phyloP scores from a whole-genome alignment of 2,888 invertebrate genomes.

The Pediacus dermestoides region DNA sequence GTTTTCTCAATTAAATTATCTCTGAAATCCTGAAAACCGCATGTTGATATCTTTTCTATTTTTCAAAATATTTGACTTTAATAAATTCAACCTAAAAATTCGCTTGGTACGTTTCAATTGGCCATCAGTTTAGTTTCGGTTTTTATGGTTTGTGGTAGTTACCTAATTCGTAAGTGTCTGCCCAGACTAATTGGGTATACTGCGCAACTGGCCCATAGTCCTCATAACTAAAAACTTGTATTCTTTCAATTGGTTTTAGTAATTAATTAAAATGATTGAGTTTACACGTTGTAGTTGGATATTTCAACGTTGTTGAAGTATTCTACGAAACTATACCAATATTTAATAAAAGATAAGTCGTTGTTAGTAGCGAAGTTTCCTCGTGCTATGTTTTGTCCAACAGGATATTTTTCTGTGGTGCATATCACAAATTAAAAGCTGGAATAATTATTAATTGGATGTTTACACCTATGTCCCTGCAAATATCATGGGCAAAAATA shows the following conservation, averaged over 20 bases:
- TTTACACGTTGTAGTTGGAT: slow-evolving; percentile 30
- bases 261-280: slow-evolving; percentile 9
- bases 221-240: slow-evolving; percentile 18
- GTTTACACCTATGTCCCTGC: slow-evolving; percentile 45
- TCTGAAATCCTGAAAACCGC: too few relatives aligned
- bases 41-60: too few relatives aligned
- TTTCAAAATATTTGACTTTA: too few relatives aligned
- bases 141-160: too few relatives aligned
- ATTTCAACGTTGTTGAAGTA: slow-evolving; percentile 32
- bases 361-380: slow-evolving; percentile 40
- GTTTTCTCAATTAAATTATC: too few relatives aligned
- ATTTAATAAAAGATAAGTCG: slow-evolving; percentile 33
- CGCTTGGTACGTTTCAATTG: too few relatives aligned
- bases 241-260: too few relatives aligned
- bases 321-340: slow-evolving; percentile 47
- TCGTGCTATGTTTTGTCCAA: slow-evolving; percentile 48
- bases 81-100: too few relatives aligned
- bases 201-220: slow-evolving; percentile 16
- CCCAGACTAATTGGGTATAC: slow-evolving; percentile 44
- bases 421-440: too few relatives aligned
- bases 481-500: slow-evolving; percentile 43
- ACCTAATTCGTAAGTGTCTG: slow-evolving; percentile 42
- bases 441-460: too few relatives aligned
- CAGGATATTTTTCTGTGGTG: slow-evolving; percentile 46
- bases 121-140: too few relatives aligned